Conservation (phyloP, 1,140 invertebrate species). For the Drosophila bocki region DNA sequence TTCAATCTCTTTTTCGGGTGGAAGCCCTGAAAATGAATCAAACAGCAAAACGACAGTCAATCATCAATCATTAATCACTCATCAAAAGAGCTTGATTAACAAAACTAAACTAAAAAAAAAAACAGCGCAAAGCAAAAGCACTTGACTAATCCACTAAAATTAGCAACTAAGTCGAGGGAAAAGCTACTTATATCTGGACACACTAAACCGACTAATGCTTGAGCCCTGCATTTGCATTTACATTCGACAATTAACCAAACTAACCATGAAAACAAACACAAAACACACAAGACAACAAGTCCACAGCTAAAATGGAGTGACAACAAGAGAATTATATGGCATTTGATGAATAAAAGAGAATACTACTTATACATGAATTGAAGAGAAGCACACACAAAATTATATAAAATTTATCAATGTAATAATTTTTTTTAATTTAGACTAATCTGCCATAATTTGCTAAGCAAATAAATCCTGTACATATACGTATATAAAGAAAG, state of each 20-base stretch:
- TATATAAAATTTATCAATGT: slow-evolving; percentile 31
- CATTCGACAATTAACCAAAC: slow-evolving; percentile 44
- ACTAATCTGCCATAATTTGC: slow-evolving; percentile 84
- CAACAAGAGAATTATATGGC: slow-evolving; percentile 38
- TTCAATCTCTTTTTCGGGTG: slow-evolving; percentile 12
- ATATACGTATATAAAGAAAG: slow-evolving; percentile 31
- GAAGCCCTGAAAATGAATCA: slow-evolving; percentile 8
- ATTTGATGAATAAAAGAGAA: slow-evolving; percentile 33
- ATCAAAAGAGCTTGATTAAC: slow-evolving; percentile 45
- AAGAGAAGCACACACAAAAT: slow-evolving; percentile 12
- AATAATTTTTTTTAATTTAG: slow-evolving; percentile 60
- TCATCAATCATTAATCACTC: slow-evolving; percentile 24
- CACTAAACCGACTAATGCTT: slow-evolving; percentile 59
- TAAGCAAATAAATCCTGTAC: slow-evolving; percentile 73
- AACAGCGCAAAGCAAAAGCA: slow-evolving; percentile 24
- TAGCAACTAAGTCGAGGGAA: slow-evolving; percentile 66
- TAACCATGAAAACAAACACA: slow-evolving; percentile 47
- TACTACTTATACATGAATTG: slow-evolving; percentile 28
- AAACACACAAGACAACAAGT: slow-evolving; percentile 35
- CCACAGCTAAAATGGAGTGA: slow-evolving; percentile 50
- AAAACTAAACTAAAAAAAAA: slow-evolving; percentile 39
- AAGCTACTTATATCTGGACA: slow-evolving; percentile 4
- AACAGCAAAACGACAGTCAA: slow-evolving; percentile 12
- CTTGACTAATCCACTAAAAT: slow-evolving; percentile 77
- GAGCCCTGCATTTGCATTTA: slow-evolving; percentile 24